These are phyloP conservation scores for Ptychobarbus kaznakovi DNA, from an alignment of 2,797 vertebrate genomes.

Conservation along the genomic window DNA sequence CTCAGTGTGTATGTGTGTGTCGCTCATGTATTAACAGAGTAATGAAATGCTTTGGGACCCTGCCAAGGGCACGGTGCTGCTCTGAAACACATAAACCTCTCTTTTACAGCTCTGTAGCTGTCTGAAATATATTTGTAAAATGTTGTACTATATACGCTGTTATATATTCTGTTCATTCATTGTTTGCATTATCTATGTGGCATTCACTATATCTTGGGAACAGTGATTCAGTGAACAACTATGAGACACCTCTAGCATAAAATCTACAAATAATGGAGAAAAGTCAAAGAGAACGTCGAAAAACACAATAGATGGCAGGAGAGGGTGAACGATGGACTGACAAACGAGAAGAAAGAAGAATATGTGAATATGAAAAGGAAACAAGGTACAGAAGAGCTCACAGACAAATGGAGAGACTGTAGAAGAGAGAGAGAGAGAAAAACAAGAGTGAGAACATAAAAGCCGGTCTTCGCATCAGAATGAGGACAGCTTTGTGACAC, in stretches of 20 bases:
- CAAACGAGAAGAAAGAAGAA: not conserved
- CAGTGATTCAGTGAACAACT: not conserved
- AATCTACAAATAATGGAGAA: not conserved
- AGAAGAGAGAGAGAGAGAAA: not conserved
- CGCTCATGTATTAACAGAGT: constrained; percentile 2
- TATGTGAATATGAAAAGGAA: not conserved
- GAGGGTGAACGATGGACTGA: not conserved
- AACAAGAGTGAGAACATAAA: constrained; percentile 21
- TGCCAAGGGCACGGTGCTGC: not conserved
- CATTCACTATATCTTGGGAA: not conserved
- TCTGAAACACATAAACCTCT: not conserved
- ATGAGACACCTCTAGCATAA: not conserved
- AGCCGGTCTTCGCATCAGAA: constrained; percentile 12
- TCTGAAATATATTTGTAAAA: not conserved
- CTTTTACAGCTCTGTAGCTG: not conserved
- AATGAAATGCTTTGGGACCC: constrained; percentile 21
- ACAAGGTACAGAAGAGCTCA: not conserved
- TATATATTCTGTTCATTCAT: not conserved
- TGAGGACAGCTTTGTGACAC: constrained; percentile 11
- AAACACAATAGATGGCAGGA: not conserved
- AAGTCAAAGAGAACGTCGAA: not conserved
- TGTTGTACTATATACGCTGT: not conserved
- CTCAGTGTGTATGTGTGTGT: constrained; percentile 1
- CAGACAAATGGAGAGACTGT: constrained; percentile 30
- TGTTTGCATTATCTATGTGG: not conserved